Evolutionary conservation across 2,888 invertebrate species (phyloP).

Genomic region (Leucophenga montana): DNA sequence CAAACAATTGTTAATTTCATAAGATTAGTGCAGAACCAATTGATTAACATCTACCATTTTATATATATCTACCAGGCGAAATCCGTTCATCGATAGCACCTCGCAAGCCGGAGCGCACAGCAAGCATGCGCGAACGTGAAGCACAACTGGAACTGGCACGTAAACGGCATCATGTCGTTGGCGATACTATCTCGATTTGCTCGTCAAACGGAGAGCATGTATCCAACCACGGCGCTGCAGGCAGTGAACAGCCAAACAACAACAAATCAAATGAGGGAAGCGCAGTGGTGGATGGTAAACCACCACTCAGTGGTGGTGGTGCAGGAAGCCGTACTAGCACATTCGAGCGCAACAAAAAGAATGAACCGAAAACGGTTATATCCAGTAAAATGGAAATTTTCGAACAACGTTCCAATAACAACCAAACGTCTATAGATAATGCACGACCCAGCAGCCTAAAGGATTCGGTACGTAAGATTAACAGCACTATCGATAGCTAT

Average conservation of each 20-base stretch:
- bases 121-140: constrained; percentile 88
- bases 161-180: constrained; percentile 65
- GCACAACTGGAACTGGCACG: constrained; percentile 78
- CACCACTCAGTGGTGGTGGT: constrained; percentile 29
- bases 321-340: constrained; percentile 67
- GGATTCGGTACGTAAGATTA: constrained; percentile 73
- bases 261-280: constrained; percentile 28
- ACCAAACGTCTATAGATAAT: constrained; percentile 38
- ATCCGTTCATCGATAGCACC: constrained; percentile 87
- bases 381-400: constrained; percentile 70
- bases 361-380: constrained; percentile 63
- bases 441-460: constrained; percentile 69
- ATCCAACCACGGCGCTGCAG: constrained; percentile 52
- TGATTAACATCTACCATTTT: neutral
- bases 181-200: constrained; percentile 73
- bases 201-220: constrained; percentile 73
- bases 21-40: neutral
- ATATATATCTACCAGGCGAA: constrained; percentile 77
- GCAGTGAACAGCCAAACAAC: constrained; percentile 72
- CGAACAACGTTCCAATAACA: constrained; percentile 51
- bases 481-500: constrained; percentile 72
- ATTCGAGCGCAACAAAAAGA: constrained; percentile 68
- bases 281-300: constrained; percentile 42
- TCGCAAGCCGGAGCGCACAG: constrained; percentile 88
- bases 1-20: no score